These are phyloP conservation scores for Lingula anatina DNA, from an alignment of 2,888 invertebrate genomes.

Conservation along the genomic window DNA sequence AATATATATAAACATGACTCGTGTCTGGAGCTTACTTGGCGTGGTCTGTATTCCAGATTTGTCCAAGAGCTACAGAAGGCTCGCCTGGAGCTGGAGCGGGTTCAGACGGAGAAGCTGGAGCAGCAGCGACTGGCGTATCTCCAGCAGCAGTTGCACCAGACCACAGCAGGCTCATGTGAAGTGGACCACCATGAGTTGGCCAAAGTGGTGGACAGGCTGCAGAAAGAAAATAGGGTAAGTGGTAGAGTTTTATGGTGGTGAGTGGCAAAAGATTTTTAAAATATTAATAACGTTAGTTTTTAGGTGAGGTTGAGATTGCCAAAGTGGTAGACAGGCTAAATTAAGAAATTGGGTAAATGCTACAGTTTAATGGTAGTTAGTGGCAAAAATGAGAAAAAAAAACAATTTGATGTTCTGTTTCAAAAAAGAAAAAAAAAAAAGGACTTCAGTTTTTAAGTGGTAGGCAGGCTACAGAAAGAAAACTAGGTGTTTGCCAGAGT, in stretches of 20 bases:
- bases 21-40: no score
- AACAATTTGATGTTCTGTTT: no score
- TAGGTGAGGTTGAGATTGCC: neutral
- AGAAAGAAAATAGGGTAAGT: conserved; percentile 29
- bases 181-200: conserved; percentile 3
- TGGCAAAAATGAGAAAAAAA: no score
- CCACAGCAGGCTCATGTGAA: conserved; percentile 1
- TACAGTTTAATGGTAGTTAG: no score
- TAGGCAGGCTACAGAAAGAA: no score
- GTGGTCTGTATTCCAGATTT: no score
- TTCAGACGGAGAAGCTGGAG: conserved; percentile 9
- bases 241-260: neutral
- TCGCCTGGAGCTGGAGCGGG: conserved; percentile 20
- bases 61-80: conserved; percentile 35
- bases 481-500: no score
- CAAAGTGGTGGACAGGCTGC: conserved; percentile 18
- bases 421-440: no score
- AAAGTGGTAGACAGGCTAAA: neutral
- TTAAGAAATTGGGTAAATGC: no score
- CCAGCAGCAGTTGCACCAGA: conserved; percentile 2
- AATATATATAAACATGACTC: no score
- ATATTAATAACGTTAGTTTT: neutral
- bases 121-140: no score
- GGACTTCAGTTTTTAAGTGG: no score
- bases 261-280: neutral